Evolutionary conservation across 2,888 invertebrate species (phyloP).

Genomic region (Glyphotaelius pellucidus): DNA sequence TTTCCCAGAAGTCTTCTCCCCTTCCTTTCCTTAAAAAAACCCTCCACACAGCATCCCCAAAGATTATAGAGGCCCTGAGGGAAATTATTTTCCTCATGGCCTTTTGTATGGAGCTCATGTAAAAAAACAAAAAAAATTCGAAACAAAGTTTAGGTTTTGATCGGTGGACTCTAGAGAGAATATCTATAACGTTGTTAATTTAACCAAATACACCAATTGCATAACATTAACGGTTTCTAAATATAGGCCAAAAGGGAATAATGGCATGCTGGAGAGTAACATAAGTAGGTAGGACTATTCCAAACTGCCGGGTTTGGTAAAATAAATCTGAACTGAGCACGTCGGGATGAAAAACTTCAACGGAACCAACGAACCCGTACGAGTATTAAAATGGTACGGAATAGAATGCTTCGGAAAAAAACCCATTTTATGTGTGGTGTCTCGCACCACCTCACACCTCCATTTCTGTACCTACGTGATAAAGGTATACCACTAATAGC

Average conservation of each 20-base stretch:
- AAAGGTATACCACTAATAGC: background rate
- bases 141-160: background rate
- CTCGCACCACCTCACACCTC: background rate
- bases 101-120: no score
- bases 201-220: background rate
- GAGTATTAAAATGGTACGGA: background rate
- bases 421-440: background rate
- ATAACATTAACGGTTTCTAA: background rate
- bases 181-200: background rate
- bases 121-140: no score
- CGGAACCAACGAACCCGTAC: background rate
- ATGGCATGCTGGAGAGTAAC: background rate
- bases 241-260: background rate
- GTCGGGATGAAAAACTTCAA: background rate
- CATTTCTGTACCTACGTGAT: background rate
- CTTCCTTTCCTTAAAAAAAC: no score
- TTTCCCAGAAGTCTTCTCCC: no score
- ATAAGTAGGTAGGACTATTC: background rate
- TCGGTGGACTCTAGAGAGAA: background rate
- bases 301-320: background rate
- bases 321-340: background rate
- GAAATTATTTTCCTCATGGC: no score
- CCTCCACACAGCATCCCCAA: no score
- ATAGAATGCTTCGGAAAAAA: background rate
- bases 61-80: no score